A percentile compares a stretch with the other conserved stretches of the same genome.
Conservation (phyloP, 2,888 invertebrate species). For the Drosophila subquinaria region DNA sequence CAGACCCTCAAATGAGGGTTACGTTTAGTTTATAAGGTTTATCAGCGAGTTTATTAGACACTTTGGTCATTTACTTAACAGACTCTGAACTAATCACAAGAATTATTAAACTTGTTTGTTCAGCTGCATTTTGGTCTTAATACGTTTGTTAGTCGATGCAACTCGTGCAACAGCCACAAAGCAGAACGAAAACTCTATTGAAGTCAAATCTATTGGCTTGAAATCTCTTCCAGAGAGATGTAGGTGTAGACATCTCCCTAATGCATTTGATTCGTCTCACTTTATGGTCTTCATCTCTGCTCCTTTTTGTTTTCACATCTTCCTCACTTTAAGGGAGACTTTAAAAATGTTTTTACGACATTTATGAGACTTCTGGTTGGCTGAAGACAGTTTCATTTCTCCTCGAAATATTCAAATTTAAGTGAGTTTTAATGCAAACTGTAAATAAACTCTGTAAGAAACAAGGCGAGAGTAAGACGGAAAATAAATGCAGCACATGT, state of each 20-base stretch:
- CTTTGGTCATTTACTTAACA: conserved; percentile 49
- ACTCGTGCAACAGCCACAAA: background rate
- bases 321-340: background rate
- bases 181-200: background rate
- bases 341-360: conserved; percentile 19
- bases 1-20: conserved; percentile 20
- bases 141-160: background rate
- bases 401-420: conserved; percentile 46
- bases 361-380: conserved; percentile 25
- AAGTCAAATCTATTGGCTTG: background rate
- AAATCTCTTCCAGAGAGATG: background rate
- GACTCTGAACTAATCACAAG: conserved; percentile 1
- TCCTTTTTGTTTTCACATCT: background rate
- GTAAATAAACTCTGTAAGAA: conserved; percentile 53
- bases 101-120: background rate
- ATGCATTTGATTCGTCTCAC: conserved; percentile 25
- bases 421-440: conserved; percentile 73
- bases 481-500: conserved; percentile 48
- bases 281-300: conserved; percentile 4
- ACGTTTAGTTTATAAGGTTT: conserved; percentile 70
- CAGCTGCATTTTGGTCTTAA: background rate
- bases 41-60: conserved; percentile 68
- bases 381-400: conserved; percentile 15
- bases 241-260: background rate
- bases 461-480: conserved; percentile 27